Conservation (phyloP, 1,140 invertebrate genomes). For the Gerris buenoi region DNA sequence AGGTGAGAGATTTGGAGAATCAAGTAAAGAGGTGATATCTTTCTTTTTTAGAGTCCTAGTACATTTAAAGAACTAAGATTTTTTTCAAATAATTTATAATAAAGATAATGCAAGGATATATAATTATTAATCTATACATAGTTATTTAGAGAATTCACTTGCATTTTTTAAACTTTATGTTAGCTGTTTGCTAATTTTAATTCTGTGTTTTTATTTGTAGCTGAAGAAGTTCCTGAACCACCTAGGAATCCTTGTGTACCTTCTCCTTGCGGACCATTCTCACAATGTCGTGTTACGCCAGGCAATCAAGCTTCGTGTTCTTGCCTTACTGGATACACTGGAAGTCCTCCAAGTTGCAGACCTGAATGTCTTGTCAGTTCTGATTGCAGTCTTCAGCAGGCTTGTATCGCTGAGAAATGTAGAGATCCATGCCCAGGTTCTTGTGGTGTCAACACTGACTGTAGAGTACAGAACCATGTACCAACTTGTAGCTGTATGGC, state of each 20-base stretch:
- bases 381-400: slow-evolving; percentile 44
- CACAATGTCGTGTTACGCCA: slow-evolving; percentile 42
- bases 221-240: neutral
- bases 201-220: too few species aligned
- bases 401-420: slow-evolving; percentile 59
- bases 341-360: slow-evolving; percentile 46
- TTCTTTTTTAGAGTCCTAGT: too few species aligned
- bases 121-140: too few species aligned
- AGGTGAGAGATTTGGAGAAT: too few species aligned
- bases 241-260: slow-evolving; percentile 32
- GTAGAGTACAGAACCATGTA: slow-evolving; percentile 51
- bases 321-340: slow-evolving; percentile 43
- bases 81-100: too few species aligned
- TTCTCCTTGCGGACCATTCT: slow-evolving; percentile 55
- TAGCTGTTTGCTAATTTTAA: too few species aligned
- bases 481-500: slow-evolving; percentile 52
- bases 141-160: too few species aligned
- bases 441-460: slow-evolving; percentile 52
- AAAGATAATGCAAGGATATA: too few species aligned
- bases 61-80: too few species aligned
- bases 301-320: slow-evolving; percentile 31
- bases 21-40: too few species aligned
- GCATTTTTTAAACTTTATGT: too few species aligned
- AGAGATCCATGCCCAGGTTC: slow-evolving; percentile 54
- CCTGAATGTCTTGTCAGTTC: slow-evolving; percentile 46